Evolutionary conservation across 2,113 vertebrate genomes (phyloP), one percentile per base, ranked within the genome.

Genomic region (Setophaga kirtlandii): DNA sequence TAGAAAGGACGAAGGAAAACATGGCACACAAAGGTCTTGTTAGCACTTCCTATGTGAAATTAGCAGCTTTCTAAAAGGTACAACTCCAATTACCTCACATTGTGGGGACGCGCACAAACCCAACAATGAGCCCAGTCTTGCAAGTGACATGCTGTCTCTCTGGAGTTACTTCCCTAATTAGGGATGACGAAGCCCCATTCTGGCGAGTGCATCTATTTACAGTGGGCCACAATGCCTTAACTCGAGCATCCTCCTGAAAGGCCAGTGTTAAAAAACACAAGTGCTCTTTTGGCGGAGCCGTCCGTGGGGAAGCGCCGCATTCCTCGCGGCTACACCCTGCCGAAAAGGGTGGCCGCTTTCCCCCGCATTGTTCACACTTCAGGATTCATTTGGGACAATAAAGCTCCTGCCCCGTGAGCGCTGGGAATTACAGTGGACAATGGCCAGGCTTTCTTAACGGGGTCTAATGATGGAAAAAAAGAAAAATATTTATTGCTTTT

Each of bases 11-110:
- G 98, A 99, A 99, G 99, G 99, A 99, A 99, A 99, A 99, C 99
- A 99, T 98, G 98, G 98, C 98, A 99, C 98, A 99, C 99, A 99
- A 99, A 99, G 99, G 99, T 99, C 99, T 99, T 99, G 99, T 99
- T 99, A 99, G 99, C 99, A 99, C 99, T 99, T 99, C 99, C 99
- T 99, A 99, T 99, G 98, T 97, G 98, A 99, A 99, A 99, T 99
- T 99, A 99, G 99, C 99, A 99, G 99, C 99, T 99, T 99, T 99
- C 99, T 98, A 98, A 99, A 99, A 99, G 98, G 98, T 99, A 99
- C 99, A 99, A 99, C 99, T 99, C 99, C 99, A 99, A 99, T 99
- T 99, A 99, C 99, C 98, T 98, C 98, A 98, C 99, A 99, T 99
- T 99, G 98, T 98, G 98, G 98, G 97, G 98, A 99, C 98, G 96